Base-by-base conservation (phyloP, 2,113 vertebrate genomes). In the Corythornis vintsioides region DNA sequence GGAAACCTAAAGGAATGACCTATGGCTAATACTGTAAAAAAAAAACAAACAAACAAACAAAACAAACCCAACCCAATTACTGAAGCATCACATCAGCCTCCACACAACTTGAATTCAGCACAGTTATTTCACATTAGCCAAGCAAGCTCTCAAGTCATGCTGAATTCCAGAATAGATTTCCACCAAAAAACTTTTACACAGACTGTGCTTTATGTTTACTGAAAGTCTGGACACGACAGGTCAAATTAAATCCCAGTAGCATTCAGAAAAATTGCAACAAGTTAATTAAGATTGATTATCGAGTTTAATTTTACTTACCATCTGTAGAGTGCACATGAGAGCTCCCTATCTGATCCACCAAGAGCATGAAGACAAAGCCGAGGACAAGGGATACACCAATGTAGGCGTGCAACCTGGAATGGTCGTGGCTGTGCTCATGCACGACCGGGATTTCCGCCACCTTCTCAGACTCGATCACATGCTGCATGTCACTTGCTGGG, bases 341-440 rank as follows among this genome's bases (percentile, higher is more conserved):
- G 64, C 98, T 99, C 88, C 99, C 99, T 65, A 99, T 99, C 97
- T 99, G 99, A 94, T 99, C 99, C 84, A 99, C 99, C 73, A 99
- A 92, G 21, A 99, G 97, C 99, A 99, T 99, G 92, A 99, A 99
- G 92, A 99, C 99, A 63, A 99, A 99, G 92, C 99, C 99, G 2
- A 99, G 97, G 4, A 99, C 99, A 11, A 99, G 98, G 22, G 99
- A 99, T 31, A 99, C 98, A 0, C 99, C 99, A 6, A 99, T 99
- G 97, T 98, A 99, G 87, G 99, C 99, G 5, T 99, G 99, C 22
- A 99, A 96, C 83, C 98, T 97, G 90, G 97, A 97, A 90, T 98
- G 98, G 78, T 98, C 97, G 1, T 98, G 98, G 84, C 97, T 97
- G 11, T 99, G 98, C 56, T 97, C 97, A 1, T 98, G 98, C 6